These are phyloP conservation scores for Morinoia aosen DNA, from an alignment of 2,888 invertebrate species.

Conservation along the genomic window DNA sequence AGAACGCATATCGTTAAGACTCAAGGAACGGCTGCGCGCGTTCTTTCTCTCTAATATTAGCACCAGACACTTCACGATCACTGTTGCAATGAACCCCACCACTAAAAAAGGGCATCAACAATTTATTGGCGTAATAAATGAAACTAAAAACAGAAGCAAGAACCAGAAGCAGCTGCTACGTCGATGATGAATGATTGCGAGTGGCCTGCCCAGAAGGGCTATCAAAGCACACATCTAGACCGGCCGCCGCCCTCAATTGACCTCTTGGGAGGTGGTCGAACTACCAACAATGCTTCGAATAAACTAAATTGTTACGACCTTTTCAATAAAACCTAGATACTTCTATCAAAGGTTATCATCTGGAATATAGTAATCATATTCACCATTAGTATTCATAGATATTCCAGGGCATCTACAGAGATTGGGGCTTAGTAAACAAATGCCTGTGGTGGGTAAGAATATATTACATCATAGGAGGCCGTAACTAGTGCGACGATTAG, in stretches of 20 bases:
- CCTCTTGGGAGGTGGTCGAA: slow-evolving; percentile 3
- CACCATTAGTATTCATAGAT: background rate
- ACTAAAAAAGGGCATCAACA: background rate
- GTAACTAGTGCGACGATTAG: background rate
- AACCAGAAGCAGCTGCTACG: background rate
- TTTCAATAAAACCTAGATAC: background rate
- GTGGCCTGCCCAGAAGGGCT: background rate
- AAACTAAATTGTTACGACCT: slow-evolving; percentile 17
- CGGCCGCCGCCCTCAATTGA: background rate
- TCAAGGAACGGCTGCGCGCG: background rate
- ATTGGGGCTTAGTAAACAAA: background rate
- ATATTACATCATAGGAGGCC: background rate
- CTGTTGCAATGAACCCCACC: background rate
- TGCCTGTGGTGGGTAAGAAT: background rate
- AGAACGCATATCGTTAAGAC: background rate
- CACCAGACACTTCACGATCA: background rate
- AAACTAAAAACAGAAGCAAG: background rate
- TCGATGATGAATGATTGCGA: background rate
- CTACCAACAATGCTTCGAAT: background rate
- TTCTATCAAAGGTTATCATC: background rate
- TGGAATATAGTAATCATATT: background rate
- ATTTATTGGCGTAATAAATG: background rate
- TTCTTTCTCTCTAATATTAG: background rate
- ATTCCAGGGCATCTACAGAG: background rate
- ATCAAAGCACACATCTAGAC: background rate